Evolutionary conservation across 2,888 invertebrate genomes (phyloP).

Genomic region (Odontothrips loti): DNA sequence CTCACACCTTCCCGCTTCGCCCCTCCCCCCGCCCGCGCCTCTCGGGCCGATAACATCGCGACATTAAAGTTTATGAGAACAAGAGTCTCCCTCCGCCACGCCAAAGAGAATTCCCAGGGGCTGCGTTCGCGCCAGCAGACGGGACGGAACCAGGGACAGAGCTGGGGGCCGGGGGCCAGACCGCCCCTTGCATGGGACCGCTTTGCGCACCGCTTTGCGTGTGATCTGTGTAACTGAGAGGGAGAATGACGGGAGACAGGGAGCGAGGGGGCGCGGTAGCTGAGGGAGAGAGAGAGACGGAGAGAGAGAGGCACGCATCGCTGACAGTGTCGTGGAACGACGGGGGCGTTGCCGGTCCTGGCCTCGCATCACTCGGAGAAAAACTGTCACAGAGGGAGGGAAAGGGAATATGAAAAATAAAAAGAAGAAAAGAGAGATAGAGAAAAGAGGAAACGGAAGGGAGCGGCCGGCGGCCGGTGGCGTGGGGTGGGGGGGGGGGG

Average conservation of each 20-base stretch:
- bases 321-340: no score
- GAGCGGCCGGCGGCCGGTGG: neutral
- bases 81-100: conserved; percentile 1
- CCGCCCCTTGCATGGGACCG: no score
- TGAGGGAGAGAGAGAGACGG: neutral
- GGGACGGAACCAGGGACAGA: no score
- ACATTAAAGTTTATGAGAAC: conserved; percentile 22
- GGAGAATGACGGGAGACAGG: no score
- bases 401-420: neutral
- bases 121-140: neutral
- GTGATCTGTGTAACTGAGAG: no score
- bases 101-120: neutral
- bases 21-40: no score
- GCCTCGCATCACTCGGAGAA: no score
- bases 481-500: neutral
- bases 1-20: no score
- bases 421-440: neutral
- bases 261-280: neutral
- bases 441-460: neutral
- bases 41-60: neutral
- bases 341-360: no score
- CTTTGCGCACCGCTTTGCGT: no score
- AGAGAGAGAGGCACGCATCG: neutral
- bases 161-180: no score
- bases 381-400: neutral